A percentile compares a stretch with the other conserved stretches of the same genome.
Evolutionary conservation across 1,140 invertebrate genomes (phyloP).

Genomic region (Lucilia cuprina): DNA sequence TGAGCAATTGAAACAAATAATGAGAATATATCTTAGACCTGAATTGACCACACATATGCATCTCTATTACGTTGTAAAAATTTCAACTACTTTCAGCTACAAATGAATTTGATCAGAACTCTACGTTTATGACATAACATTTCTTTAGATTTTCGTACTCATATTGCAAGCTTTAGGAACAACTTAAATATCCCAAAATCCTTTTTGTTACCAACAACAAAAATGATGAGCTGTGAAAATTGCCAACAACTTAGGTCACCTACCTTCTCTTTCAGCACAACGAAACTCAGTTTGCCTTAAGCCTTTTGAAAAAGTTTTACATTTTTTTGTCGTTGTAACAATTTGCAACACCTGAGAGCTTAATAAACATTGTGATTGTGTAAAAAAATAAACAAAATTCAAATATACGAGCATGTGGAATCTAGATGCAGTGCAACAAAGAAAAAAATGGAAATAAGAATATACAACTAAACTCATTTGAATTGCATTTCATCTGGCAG

Average conservation of each 20-base stretch:
- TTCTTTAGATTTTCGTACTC: neutral
- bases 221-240: neutral
- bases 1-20: too few species aligned
- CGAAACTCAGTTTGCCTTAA: neutral
- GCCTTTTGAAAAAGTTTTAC: neutral
- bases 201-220: neutral
- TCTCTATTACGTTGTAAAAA: too few species aligned
- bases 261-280: neutral
- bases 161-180: neutral
- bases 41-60: too few species aligned
- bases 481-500: slow-evolving; percentile 11
- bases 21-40: too few species aligned
- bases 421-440: neutral
- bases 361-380: slow-evolving; percentile 13
- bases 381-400: neutral
- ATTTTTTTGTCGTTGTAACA: neutral
- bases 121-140: too few species aligned
- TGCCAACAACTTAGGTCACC: neutral
- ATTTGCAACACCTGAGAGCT: slow-evolving; percentile 4
- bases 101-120: too few species aligned
- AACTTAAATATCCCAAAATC: neutral
- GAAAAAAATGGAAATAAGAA: neutral
- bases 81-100: too few species aligned
- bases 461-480: neutral
- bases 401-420: neutral